phyloP scores from a whole-genome alignment of 2,113 vertebrate species.

The Atrichornis clamosus region DNA sequence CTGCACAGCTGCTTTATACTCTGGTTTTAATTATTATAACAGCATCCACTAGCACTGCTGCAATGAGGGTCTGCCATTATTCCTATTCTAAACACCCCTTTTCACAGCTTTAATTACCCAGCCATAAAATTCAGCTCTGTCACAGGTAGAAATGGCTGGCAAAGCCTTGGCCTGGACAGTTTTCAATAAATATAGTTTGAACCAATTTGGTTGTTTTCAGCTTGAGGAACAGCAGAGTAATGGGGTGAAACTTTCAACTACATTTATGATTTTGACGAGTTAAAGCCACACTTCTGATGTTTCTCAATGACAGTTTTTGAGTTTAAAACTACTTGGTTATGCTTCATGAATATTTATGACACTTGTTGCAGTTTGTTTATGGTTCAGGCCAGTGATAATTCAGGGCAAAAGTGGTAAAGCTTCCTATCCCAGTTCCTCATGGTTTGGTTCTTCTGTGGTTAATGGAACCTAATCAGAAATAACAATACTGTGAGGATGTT shows the following conservation, averaged over 20 bases:
- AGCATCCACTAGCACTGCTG: constrained; percentile 21
- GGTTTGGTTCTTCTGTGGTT: background rate
- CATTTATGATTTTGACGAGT: background rate
- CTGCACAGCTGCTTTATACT: constrained; percentile 35
- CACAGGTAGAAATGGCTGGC: background rate
- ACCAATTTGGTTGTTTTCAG: background rate
- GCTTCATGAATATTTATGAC: background rate
- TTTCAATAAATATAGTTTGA: background rate
- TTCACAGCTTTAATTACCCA: constrained; percentile 9
- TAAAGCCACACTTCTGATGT: background rate
- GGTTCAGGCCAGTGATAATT: background rate
- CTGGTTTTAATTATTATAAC: constrained; percentile 36
- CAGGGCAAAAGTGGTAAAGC: background rate
- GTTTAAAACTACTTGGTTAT: background rate
- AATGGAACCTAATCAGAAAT: background rate
- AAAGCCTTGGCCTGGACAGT: background rate
- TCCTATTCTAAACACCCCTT: constrained; percentile 2
- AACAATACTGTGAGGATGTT: background rate
- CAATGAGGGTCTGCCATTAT: background rate
- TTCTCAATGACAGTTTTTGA: background rate
- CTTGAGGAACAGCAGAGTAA: background rate
- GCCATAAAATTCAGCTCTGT: background rate
- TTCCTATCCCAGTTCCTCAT: background rate
- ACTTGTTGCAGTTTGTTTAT: background rate
- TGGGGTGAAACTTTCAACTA: background rate